These are phyloP conservation scores for Heliothis peltigera DNA, from an alignment of 2,888 invertebrate genomes.

Conservation along the genomic window DNA sequence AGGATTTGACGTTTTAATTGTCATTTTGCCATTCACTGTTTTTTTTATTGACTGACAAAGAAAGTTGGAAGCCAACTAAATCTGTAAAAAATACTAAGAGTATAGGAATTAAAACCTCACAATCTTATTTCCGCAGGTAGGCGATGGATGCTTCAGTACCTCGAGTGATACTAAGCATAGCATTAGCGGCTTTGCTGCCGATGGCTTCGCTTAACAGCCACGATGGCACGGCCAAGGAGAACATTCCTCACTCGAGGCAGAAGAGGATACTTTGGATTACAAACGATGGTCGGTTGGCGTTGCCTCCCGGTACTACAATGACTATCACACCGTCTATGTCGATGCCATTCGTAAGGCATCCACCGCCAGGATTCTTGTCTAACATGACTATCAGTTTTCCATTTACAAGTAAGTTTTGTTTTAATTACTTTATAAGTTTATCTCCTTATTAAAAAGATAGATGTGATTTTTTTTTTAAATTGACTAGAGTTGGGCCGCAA, in stretches of 20 bases:
- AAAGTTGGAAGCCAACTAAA: background rate
- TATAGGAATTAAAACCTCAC: no score
- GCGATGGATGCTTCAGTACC: slow-evolving; percentile 85
- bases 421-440: background rate
- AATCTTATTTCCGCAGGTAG: slow-evolving; percentile 65
- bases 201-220: slow-evolving; percentile 78
- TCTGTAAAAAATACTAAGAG: background rate
- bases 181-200: slow-evolving; percentile 82
- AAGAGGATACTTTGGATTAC: slow-evolving; percentile 96
- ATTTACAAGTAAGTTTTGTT: slow-evolving; percentile 93
- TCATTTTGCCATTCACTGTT: background rate
- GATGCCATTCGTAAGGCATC: slow-evolving; percentile 95
- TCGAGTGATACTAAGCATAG: slow-evolving; percentile 85
- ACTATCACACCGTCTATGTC: slow-evolving; percentile 95
- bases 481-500: no score
- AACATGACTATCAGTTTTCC: slow-evolving; percentile 96
- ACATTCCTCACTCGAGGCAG: slow-evolving; percentile 92
- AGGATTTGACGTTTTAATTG: slow-evolving; percentile 1
- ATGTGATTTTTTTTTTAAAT: no score
- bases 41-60: background rate
- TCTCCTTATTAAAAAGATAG: background rate
- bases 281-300: slow-evolving; percentile 94
- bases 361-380: slow-evolving; percentile 95
- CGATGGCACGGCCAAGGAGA: slow-evolving; percentile 78
- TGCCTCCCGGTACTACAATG: slow-evolving; percentile 95